Base-by-base conservation (phyloP, 2,888 invertebrate genomes). In the Dendrolimus pini region DNA sequence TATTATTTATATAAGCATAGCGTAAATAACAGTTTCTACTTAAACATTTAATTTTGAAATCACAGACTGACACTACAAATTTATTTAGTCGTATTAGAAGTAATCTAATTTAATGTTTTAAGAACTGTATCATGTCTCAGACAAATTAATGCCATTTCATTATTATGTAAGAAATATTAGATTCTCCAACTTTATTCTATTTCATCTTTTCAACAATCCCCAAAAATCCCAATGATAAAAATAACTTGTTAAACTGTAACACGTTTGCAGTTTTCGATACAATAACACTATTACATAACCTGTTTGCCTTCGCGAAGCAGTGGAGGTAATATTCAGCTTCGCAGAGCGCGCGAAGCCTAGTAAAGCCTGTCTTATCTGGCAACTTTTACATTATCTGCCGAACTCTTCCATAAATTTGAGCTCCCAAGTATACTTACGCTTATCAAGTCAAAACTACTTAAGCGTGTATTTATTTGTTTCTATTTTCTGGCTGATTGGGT, bases 371-470 rank as follows among this genome's bases (percentile, higher is more conserved):
- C 81, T 86, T 86, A 88, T 88, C 87, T 82, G 67, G 72, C 76
- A 88, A 88, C 87, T 88, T 87, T 82, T 80, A 78, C 83, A 85
- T 87, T 85, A 88, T 85, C 85, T 83, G 69, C 73, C 77, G 71
- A 83, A 85, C 73, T 82, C 79, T 79, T 81, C 80, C 80, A 85
- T 84, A 85, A 85, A 86, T 85, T 83, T 77, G 72, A 82, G 79
- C 77, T 65, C 71, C 77, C 66, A 78, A 82, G 73, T 78, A 77
- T 81, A 80, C 83, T 81, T 83, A 82, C 80, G 77, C 82, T 87
- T 87, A 86, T 86, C 84, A 79, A 87, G 82, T 86, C 83, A 83
- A 82, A 88, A 89, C 89, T 89, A 88, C 80, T 75, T 82, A 83
- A 83, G 81, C 78, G 80, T 82, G 77, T 83, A 85, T 85, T 85